These are phyloP conservation scores for Acomys russatus DNA, from an alignment of 2,797 vertebrate species.

Conservation along the genomic window DNA sequence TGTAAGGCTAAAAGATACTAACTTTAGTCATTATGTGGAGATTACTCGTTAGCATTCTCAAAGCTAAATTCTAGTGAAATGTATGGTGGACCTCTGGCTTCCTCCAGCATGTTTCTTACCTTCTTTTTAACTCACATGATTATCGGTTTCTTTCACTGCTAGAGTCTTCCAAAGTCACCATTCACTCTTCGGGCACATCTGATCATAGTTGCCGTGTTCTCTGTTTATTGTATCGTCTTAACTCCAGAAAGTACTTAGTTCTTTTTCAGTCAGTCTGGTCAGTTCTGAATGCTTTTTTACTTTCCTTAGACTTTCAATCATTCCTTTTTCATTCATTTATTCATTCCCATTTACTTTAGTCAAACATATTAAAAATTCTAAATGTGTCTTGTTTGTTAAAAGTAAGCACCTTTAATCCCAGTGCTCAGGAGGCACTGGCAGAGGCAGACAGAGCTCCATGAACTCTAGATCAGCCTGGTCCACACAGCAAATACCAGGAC, in stretches of 20 bases:
- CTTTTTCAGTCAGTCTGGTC: not conserved
- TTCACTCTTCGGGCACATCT: not conserved
- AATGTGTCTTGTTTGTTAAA: not conserved
- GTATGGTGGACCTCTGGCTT: not conserved
- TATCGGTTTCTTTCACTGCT: conserved; percentile 12
- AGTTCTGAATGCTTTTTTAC: not conserved
- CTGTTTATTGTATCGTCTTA: not conserved
- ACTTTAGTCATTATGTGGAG: not conserved
- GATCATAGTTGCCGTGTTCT: not conserved
- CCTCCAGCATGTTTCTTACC: not conserved
- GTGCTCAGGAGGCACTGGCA: not conserved
- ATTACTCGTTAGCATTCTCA: not conserved
- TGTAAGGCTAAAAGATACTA: not conserved
- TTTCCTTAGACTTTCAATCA: not conserved
- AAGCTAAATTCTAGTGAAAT: not conserved
- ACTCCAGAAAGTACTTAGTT: not conserved
- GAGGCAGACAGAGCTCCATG: not conserved
- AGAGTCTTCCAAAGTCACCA: not conserved
- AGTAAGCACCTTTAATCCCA: not conserved
- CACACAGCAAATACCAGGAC: not conserved
- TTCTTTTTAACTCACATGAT: not conserved
- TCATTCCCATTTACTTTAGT: not conserved
- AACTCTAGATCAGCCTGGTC: not conserved
- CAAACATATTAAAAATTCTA: not conserved
- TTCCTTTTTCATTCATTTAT: not conserved